Evolutionary conservation across 2,888 invertebrate species (phyloP), one percentile per base, ranked within the genome.

Genomic region (Oxyteleia sp.): DNA sequence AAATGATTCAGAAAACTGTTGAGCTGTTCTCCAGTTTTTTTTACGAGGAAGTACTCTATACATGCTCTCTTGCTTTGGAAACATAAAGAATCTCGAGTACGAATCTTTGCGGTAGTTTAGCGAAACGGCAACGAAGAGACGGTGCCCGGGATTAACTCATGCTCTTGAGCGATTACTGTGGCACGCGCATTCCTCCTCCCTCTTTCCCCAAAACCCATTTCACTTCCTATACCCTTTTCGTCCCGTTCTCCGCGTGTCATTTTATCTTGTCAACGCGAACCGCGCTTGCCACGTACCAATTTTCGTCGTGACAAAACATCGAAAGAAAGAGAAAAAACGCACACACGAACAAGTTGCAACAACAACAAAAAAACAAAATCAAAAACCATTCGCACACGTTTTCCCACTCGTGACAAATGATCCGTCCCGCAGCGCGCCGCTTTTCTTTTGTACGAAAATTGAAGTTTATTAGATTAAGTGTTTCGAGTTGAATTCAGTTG

Each of bases 101-200:
- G 82, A 85, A 88, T 84, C 85, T 86, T 85, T 76, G 84, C 59
- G 72, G 85, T 87, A 82, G 82, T 80, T 78, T 68, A 76, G 53
- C 16, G 64, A 38, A 76, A 76, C 72, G 71, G 57, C 74, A 74
- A 64, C 59, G 43, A 51, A 61, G 82, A 76, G 59, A 64, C 53
- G 55, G 38, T 32, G 29, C 20, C 43, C 41, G 82, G 79, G 86
- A 88, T 89, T 88, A 87, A 85, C 84, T 84, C 84, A 82, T 76
- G 86, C 85, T 85, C 84, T 87, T 88, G 88, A 90, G 87, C 88
- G 90, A 91, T 90, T 90, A 88, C 88, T 88, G 72, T 75, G 81
- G 76, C 87, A 88, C 88, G 88, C 88, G 89, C 84, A 82, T 1
- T 84, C 71, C 84, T 87, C 84, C 72, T 81, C 59, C 85, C 78